Evolutionary conservation across 1,140 invertebrate species (phyloP).

Genomic region (Eciton burchellii): DNA sequence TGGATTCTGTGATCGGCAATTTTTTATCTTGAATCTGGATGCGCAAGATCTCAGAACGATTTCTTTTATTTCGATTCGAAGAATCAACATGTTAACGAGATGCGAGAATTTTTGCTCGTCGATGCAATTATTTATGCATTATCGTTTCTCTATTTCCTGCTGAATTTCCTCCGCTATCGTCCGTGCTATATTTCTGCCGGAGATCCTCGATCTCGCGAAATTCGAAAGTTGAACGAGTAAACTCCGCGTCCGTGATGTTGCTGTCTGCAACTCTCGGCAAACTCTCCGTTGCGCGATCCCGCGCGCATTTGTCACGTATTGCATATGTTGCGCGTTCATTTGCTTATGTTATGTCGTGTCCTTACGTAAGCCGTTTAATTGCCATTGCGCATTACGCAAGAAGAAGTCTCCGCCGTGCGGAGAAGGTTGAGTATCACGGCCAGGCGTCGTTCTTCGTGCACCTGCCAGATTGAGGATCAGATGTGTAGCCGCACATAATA

Average conservation of each 20-base stretch:
- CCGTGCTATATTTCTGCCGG: background rate
- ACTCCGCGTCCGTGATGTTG: background rate
- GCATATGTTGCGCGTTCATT: slow-evolving; percentile 38
- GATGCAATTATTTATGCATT: background rate
- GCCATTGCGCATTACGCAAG: slow-evolving; percentile 60
- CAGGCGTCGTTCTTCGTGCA: slow-evolving; percentile 62
- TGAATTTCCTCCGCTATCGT: background rate
- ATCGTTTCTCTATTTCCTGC: background rate
- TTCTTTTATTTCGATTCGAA: no score
- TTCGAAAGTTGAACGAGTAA: slow-evolving; percentile 2
- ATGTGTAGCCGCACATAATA: slow-evolving; percentile 7
- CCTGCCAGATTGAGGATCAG: slow-evolving; percentile 47
- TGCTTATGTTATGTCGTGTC: slow-evolving; percentile 48
- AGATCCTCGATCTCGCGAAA: background rate
- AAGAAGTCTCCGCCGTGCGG: background rate
- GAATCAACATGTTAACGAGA: no score
- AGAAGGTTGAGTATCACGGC: slow-evolving; percentile 80
- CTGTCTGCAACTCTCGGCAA: background rate
- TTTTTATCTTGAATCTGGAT: no score
- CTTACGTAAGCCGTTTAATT: slow-evolving; percentile 69
- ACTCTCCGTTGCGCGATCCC: background rate
- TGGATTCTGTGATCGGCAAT: no score
- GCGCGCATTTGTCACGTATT: slow-evolving; percentile 34
- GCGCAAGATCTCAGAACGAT: no score
- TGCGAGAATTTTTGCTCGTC: no score